Conservation (phyloP, 2,888 invertebrate genomes). For the Euzophera pinguis region DNA sequence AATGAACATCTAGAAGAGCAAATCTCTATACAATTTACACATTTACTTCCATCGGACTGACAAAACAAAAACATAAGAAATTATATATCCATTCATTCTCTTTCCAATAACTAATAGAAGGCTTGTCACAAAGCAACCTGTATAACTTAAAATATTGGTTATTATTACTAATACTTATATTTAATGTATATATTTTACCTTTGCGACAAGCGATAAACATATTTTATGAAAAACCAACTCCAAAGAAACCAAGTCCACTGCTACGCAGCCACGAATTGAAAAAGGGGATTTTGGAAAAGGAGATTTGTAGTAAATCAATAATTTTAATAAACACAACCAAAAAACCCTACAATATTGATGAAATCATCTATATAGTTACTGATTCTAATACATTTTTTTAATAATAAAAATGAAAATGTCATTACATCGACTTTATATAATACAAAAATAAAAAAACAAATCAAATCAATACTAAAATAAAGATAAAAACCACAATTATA, state of each 20-base stretch:
- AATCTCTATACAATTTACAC: slow-evolving; percentile 73
- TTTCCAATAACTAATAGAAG: slow-evolving; percentile 46
- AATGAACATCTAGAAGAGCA: slow-evolving; percentile 71
- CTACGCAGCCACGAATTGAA: slow-evolving; percentile 66
- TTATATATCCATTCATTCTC: slow-evolving; percentile 42
- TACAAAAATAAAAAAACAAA: not conserved
- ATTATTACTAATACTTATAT: slow-evolving; percentile 35
- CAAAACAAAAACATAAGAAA: slow-evolving; percentile 37
- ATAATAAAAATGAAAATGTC: too few species aligned
- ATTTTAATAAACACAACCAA: too few species aligned
- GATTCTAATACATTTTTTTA: too few species aligned
- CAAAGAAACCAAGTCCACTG: slow-evolving; percentile 76
- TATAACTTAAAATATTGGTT: slow-evolving; percentile 35
- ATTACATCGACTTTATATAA: too few species aligned
- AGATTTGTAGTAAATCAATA: not conserved
- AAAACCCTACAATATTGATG: too few species aligned
- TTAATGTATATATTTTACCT: slow-evolving; percentile 55
- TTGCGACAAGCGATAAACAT: slow-evolving; percentile 68
- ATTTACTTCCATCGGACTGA: slow-evolving; percentile 45
- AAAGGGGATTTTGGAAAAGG: slow-evolving; percentile 20
- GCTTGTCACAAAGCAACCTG: slow-evolving; percentile 70
- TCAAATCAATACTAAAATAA: not conserved
- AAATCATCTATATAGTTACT: too few species aligned
- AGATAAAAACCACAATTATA: not conserved
- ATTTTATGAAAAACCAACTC: slow-evolving; percentile 59